Evolutionary conservation across 1,140 invertebrate genomes (phyloP).

Genomic region (Grapholita molesta): DNA sequence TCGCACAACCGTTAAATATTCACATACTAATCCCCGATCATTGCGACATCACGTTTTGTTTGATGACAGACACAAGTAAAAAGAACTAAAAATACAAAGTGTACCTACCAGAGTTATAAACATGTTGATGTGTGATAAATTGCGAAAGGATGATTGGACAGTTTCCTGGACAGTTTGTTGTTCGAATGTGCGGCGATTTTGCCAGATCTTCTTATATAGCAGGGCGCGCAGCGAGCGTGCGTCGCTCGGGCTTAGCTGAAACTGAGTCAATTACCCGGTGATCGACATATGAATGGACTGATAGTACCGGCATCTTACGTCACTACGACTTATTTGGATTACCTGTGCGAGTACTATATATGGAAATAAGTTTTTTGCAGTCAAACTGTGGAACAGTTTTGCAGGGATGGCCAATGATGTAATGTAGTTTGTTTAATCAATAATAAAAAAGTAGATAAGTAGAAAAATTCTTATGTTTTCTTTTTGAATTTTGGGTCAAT

Average conservation of each 20-base stretch:
- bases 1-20: constrained; percentile 37
- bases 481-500: too few species aligned
- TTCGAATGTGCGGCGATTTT: constrained; percentile 69
- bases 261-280: constrained; percentile 62
- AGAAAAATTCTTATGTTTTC: too few species aligned
- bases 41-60: constrained; percentile 39
- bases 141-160: constrained; percentile 56
- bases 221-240: constrained; percentile 39
- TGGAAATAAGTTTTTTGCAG: too few species aligned
- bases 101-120: constrained; percentile 56
- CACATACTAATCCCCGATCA: constrained; percentile 39
- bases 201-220: constrained; percentile 69
- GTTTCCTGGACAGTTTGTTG: constrained; percentile 65
- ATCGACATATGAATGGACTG: constrained; percentile 56
- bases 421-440: too few species aligned
- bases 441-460: too few species aligned
- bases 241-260: constrained; percentile 47
- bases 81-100: constrained; percentile 24
- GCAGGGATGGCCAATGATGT: too few species aligned
- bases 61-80: background rate
- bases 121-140: constrained; percentile 43
- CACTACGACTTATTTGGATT: constrained; percentile 24
- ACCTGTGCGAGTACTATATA: constrained; percentile 8
- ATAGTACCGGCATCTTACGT: constrained; percentile 26
- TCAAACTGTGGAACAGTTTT: too few species aligned